Evolutionary conservation across 1,140 invertebrate species (phyloP).

Genomic region (Heterodera schachtii): DNA sequence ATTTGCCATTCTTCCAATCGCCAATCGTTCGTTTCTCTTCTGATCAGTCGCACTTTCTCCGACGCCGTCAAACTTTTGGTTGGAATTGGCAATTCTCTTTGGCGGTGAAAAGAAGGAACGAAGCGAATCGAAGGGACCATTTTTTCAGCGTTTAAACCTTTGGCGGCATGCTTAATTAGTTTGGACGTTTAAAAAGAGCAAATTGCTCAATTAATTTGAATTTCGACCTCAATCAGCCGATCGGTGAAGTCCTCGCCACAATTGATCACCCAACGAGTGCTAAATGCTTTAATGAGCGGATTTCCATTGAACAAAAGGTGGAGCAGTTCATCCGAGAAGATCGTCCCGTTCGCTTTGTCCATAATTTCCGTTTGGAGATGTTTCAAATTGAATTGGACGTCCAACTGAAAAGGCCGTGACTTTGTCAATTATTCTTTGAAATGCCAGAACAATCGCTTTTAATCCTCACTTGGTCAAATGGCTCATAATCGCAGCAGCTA

Average conservation of each 20-base stretch:
- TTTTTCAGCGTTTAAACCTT: not conserved
- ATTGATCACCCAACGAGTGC: constrained; percentile 6
- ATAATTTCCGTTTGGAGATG: not conserved
- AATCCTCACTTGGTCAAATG: not conserved
- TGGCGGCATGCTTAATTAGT: constrained; percentile 8
- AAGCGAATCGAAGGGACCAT: constrained; percentile 6
- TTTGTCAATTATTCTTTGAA: not conserved
- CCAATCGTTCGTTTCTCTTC: not conserved
- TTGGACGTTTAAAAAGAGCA: not conserved
- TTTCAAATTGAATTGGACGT: constrained; percentile 9
- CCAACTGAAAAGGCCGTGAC: not conserved
- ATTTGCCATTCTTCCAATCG: constrained; percentile 9
- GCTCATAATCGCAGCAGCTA: constrained; percentile 8
- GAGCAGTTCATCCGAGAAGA: not conserved
- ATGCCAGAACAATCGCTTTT: not conserved
- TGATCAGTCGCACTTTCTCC: not conserved
- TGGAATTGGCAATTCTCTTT: constrained; percentile 4
- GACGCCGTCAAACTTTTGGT: not conserved
- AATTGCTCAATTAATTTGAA: not conserved
- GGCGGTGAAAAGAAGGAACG: constrained; percentile 7
- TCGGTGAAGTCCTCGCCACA: constrained; percentile 7
- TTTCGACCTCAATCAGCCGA: not conserved
- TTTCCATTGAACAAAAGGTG: constrained; percentile 5
- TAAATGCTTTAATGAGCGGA: not conserved
- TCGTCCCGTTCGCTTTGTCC: constrained; percentile 9